Evolutionary conservation across 2,888 invertebrate species (phyloP).

Genomic region (Agelastica alni): DNA sequence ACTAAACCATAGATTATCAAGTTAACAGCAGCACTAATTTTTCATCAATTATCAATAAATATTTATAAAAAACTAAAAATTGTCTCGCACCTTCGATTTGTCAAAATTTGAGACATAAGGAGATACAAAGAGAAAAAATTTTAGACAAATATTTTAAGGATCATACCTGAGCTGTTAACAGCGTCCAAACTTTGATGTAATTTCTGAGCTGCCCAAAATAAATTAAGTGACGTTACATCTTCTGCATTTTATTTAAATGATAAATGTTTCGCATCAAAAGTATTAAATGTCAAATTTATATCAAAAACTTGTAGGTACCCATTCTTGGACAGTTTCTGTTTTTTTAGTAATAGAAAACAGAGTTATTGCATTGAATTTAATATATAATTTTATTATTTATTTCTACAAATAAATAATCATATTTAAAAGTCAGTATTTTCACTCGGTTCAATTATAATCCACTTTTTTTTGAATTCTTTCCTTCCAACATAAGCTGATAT

Average conservation of each 20-base stretch:
- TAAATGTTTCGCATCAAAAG: not conserved
- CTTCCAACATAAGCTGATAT: conserved; percentile 30
- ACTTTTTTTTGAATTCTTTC: conserved; percentile 30
- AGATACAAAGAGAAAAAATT: conserved; percentile 28
- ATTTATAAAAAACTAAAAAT: too few relatives aligned
- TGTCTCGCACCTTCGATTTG: too few relatives aligned
- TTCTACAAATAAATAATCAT: conserved; percentile 6
- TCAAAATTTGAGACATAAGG: not conserved
- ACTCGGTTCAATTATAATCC: conserved; percentile 24
- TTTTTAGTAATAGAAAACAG: too few relatives aligned
- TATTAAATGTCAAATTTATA: not conserved
- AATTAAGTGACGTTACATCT: conserved; percentile 39
- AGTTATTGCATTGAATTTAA: too few relatives aligned
- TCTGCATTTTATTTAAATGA: not conserved
- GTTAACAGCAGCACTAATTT: too few relatives aligned
- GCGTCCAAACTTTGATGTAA: conserved; percentile 69
- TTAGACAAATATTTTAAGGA: conserved; percentile 32
- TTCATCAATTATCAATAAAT: too few relatives aligned
- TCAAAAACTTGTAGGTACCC: conserved; percentile 17
- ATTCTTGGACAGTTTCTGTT: conserved; percentile 2
- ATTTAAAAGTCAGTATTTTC: conserved; percentile 4
- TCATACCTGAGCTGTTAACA: conserved; percentile 69
- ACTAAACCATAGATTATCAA: too few relatives aligned
- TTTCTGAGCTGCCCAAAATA: conserved; percentile 60
- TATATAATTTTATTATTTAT: not conserved